Percentiles rank a stretch among this genome's conserved stretches.
Evolutionary conservation across 53 echinoderm and acorn worm genomes (phyloP).

Genomic region (Temnopleurus reevesii): DNA sequence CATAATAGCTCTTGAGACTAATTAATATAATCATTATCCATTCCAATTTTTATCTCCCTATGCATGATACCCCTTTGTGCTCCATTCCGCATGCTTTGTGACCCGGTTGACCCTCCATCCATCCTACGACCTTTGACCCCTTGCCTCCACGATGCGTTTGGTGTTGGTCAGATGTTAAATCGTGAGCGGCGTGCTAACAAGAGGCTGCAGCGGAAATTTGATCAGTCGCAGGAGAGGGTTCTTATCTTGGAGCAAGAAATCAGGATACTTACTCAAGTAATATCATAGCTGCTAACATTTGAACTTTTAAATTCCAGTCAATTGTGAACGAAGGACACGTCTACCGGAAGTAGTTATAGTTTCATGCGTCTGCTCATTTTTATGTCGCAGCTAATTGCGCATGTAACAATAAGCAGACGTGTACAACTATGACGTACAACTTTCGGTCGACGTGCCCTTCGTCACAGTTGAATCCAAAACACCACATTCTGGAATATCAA

Average conservation of each 20-base stretch:
- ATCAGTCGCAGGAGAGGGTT: constrained; percentile 41
- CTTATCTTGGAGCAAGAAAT: constrained; percentile 35
- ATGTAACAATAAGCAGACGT: too few relatives aligned
- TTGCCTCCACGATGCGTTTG: background rate
- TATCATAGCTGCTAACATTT: too few relatives aligned
- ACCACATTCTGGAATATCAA: too few relatives aligned
- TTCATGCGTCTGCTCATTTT: too few relatives aligned
- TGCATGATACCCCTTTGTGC: constrained; percentile 27
- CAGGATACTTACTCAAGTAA: constrained; percentile 51
- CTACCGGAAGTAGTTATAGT: too few relatives aligned
- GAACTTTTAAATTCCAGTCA: too few relatives aligned
- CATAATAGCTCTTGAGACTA: too few relatives aligned
- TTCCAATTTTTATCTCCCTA: constrained; percentile 6
- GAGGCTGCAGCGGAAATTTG: constrained; percentile 21
- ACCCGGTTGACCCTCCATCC: background rate
- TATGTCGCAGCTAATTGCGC: too few relatives aligned
- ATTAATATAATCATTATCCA: background rate
- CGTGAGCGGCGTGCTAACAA: constrained; percentile 27
- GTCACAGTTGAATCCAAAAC: too few relatives aligned
- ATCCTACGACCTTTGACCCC: constrained; percentile 5
- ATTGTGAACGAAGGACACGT: too few relatives aligned
- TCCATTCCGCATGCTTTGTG: constrained; percentile 20
- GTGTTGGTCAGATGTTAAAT: constrained; percentile 35
- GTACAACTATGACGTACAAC: too few relatives aligned
- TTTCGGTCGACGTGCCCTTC: too few relatives aligned